A percentile compares a stretch with the other conserved stretches of the same genome.
These are phyloP conservation scores for Tenualosa thibaudeaui DNA, from an alignment of 2,797 vertebrate genomes.

Conservation along the genomic window DNA sequence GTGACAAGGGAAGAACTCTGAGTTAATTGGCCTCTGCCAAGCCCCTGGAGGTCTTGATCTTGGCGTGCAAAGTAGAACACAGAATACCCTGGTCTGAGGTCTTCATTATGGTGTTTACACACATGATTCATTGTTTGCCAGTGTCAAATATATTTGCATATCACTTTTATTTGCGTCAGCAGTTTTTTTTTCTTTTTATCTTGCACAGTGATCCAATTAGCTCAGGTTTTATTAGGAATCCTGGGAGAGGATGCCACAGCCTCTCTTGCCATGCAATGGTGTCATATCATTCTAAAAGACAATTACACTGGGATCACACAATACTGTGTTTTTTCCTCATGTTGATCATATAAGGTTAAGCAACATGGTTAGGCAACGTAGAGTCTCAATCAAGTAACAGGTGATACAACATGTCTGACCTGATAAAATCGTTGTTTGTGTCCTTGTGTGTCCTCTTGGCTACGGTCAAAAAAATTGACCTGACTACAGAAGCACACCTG, in stretches of 20 bases:
- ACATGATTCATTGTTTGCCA: neutral
- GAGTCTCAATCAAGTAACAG: no score
- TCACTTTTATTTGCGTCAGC: neutral
- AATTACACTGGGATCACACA: neutral
- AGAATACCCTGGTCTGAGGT: conserved; percentile 10
- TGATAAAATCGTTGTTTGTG: no score
- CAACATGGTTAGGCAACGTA: no score
- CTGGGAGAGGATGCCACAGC: neutral
- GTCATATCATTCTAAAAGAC: neutral
- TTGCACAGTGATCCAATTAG: neutral
- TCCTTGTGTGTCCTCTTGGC: no score
- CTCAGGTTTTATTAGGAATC: neutral
- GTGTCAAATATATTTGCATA: neutral
- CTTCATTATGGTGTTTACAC: conserved; percentile 46
- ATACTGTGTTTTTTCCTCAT: no score
- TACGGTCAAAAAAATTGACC: no score
- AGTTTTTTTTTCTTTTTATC: neutral
- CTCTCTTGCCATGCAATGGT: neutral
- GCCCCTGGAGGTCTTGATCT: conserved; percentile 20
- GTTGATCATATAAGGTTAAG: no score
- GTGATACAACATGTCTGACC: no score
- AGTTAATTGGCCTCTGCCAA: conserved; percentile 49
- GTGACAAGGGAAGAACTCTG: conserved; percentile 15
- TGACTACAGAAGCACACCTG: no score
- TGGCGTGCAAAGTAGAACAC: neutral